phyloP scores from a whole-genome alignment of 2,113 vertebrate species.

The Natator depressus region DNA sequence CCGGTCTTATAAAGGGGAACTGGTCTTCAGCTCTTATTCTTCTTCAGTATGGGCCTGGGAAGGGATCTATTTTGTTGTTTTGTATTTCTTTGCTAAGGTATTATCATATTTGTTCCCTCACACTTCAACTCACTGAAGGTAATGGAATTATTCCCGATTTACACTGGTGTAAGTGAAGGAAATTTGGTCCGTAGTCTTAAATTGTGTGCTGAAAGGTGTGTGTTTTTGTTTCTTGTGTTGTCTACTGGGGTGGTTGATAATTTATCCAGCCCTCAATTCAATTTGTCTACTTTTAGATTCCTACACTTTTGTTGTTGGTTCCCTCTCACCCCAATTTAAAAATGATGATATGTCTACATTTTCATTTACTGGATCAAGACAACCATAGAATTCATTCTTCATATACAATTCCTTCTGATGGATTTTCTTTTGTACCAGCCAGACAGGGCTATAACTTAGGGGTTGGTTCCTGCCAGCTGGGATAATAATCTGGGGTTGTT shows the following conservation, averaged over 20 bases:
- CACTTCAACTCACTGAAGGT: not conserved
- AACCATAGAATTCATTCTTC: slow-evolving; percentile 28
- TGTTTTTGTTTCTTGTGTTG: slow-evolving; percentile 8
- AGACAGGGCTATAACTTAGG: slow-evolving; percentile 15
- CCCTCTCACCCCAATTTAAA: slow-evolving; percentile 54
- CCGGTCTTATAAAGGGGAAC: not conserved
- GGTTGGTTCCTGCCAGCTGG: not conserved
- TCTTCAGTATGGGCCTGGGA: not conserved
- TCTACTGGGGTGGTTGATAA: slow-evolving; percentile 12
- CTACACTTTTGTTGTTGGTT: slow-evolving; percentile 29
- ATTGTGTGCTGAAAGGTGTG: too few relatives aligned
- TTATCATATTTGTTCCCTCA: not conserved
- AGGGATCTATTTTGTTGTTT: not conserved
- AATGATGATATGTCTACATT: slow-evolving; percentile 37
- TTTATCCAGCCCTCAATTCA: slow-evolving; percentile 35
- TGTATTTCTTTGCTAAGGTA: not conserved
- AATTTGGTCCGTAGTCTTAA: not conserved
- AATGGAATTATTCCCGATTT: not conserved
- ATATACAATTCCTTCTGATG: not conserved
- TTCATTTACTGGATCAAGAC: slow-evolving; percentile 23
- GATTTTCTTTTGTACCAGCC: slow-evolving; percentile 28
- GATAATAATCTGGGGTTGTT: slow-evolving; percentile 11
- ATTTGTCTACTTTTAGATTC: slow-evolving; percentile 21
- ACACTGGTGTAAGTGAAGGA: not conserved
- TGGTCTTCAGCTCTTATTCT: not conserved